Percentiles rank a stretch among this genome's conserved stretches.
These are phyloP conservation scores for Hypselothyrea guttata DNA, from an alignment of 2,888 invertebrate genomes.

Conservation along the genomic window DNA sequence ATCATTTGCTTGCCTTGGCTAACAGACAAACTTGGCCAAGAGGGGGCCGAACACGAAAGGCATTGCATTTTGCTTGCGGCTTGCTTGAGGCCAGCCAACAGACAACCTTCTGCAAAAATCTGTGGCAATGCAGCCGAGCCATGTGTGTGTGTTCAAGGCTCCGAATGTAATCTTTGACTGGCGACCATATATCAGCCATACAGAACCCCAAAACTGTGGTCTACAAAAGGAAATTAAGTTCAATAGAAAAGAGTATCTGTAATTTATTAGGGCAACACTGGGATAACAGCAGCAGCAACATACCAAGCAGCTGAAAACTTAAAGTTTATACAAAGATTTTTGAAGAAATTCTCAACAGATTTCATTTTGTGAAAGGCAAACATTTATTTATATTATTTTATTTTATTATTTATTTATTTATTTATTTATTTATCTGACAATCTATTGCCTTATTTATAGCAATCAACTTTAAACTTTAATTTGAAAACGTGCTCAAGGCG, in stretches of 20 bases:
- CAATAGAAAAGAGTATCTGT: slow-evolving; percentile 69
- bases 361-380: no score
- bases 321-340: no score
- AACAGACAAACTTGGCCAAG: not conserved
- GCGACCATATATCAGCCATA: slow-evolving; percentile 65
- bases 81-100: slow-evolving; percentile 50
- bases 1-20: slow-evolving; percentile 39
- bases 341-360: no score
- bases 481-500: not conserved
- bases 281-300: no score
- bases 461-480: slow-evolving; percentile 11
- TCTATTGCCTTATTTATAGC: no score
- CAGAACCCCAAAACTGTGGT: no score
- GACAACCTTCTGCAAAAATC: slow-evolving; percentile 59
- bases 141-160: slow-evolving; percentile 29
- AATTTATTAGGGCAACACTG: slow-evolving; percentile 74
- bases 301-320: no score
- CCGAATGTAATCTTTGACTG: slow-evolving; percentile 69
- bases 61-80: slow-evolving; percentile 71
- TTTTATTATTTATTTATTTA: no score
- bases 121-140: slow-evolving; percentile 23
- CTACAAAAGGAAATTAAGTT: slow-evolving; percentile 73
- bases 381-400: no score
- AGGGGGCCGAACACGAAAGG: slow-evolving; percentile 54
- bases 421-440: no score